Conservation (phyloP, 1,140 invertebrate genomes). For the Cataglyphis hispanica region DNA sequence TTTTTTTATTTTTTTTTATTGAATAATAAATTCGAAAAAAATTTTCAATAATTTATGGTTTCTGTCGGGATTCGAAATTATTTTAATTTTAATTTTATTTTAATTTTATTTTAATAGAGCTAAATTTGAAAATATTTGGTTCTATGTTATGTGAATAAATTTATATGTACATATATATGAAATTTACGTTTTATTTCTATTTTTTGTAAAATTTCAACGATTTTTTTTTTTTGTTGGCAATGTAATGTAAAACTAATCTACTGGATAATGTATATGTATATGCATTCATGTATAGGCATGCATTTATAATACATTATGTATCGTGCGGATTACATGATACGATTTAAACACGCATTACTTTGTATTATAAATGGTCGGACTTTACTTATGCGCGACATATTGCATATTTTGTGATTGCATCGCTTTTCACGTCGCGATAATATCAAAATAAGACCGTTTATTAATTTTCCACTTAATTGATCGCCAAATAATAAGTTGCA, state of each 20-base stretch:
- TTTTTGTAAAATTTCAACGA: conserved; percentile 13
- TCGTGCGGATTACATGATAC: not conserved
- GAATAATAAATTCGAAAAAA: not conserved
- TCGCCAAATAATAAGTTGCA: conserved; percentile 1
- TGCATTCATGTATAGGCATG: not conserved
- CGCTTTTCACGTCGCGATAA: conserved; percentile 11
- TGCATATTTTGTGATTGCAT: not conserved
- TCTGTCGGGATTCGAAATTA: not conserved
- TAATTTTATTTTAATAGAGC: not conserved
- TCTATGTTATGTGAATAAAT: not conserved
- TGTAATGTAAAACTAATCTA: not conserved
- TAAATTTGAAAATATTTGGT: not conserved
- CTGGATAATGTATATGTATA: not conserved
- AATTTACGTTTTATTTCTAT: not conserved
- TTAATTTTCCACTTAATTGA: not conserved
- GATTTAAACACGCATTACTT: conserved; percentile 37
- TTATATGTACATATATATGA: not conserved
- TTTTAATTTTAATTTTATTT: not conserved
- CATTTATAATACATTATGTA: not conserved
- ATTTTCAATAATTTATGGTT: not conserved
- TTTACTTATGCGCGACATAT: conserved; percentile 30
- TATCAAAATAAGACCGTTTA: conserved; percentile 16
- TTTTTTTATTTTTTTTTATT: not conserved
- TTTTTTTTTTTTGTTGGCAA: conserved; percentile 33
- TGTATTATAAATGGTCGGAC: conserved; percentile 11